phyloP scores from a whole-genome alignment of 2,113 vertebrate genomes.

The Lycocorax pyrrhopterus region DNA sequence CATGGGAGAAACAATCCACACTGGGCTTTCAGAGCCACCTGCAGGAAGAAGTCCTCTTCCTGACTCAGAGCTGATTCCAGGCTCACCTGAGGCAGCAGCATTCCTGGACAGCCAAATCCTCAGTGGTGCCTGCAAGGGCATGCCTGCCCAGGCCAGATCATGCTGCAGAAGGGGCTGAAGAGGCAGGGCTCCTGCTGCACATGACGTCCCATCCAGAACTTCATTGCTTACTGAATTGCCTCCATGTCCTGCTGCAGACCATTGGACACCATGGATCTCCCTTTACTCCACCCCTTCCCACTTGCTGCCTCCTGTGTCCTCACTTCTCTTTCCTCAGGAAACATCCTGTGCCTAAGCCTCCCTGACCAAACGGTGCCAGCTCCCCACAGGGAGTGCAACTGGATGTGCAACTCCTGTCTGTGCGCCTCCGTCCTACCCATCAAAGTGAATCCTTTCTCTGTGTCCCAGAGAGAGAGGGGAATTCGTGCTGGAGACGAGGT shows the following conservation, averaged over 20 bases:
- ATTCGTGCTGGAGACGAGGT: background rate
- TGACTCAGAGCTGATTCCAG: background rate
- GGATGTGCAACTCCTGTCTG: background rate
- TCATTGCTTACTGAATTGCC: background rate
- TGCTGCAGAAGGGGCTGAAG: background rate
- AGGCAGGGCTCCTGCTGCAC: background rate
- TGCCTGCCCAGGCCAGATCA: background rate
- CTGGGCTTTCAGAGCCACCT: background rate
- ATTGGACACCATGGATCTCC: background rate
- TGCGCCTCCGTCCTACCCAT: fast-evolving
- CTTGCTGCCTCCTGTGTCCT: background rate
- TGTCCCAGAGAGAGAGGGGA: background rate
- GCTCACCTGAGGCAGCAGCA: background rate
- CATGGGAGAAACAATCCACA: background rate
- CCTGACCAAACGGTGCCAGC: background rate
- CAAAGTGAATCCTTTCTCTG: background rate
- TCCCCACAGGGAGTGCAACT: background rate
- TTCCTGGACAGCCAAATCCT: background rate
- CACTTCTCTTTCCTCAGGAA: background rate
- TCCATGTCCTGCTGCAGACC: background rate
- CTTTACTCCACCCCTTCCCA: background rate
- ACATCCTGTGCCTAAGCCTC: background rate
- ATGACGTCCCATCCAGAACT: background rate
- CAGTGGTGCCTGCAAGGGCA: background rate
- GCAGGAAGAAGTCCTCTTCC: background rate